phyloP scores from a whole-genome alignment of 2,113 vertebrate genomes.

The Gymnogyps californianus region DNA sequence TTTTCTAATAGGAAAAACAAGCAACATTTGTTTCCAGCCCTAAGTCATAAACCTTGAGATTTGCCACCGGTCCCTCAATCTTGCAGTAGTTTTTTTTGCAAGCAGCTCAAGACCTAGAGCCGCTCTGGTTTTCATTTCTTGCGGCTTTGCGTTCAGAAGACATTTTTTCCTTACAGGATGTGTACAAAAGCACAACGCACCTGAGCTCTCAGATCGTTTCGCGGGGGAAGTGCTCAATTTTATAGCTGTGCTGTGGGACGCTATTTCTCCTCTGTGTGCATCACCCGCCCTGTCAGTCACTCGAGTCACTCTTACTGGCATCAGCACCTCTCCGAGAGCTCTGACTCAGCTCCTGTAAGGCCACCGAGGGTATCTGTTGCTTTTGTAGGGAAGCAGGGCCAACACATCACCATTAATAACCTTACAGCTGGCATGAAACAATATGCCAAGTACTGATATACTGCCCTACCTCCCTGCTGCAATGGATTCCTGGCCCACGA shows the following conservation, averaged over 20 bases:
- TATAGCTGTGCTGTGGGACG: not conserved
- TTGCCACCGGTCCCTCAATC: not conserved
- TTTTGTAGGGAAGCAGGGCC: not conserved
- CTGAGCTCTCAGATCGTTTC: not conserved
- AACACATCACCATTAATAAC: not conserved
- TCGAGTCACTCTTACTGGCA: not conserved
- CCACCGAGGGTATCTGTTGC: not conserved
- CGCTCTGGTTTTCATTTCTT: not conserved
- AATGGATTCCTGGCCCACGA: not conserved
- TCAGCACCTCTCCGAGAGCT: not conserved
- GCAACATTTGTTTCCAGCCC: not conserved
- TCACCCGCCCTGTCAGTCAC: not conserved
- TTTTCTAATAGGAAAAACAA: not conserved
- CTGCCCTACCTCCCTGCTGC: not conserved
- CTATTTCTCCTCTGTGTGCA: not conserved
- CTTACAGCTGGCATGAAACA: not conserved
- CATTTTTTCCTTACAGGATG: not conserved
- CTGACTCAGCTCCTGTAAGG: not conserved
- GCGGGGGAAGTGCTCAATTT: not conserved
- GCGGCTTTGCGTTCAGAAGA: not conserved
- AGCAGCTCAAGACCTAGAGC: not conserved
- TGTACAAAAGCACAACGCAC: not conserved
- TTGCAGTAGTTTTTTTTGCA: not conserved
- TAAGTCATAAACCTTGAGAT: not conserved
- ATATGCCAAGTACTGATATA: not conserved